A percentile compares a stretch with the other conserved stretches of the same genome.
Conservation (phyloP, 1,140 invertebrate genomes). For the Drosophila melanica region DNA sequence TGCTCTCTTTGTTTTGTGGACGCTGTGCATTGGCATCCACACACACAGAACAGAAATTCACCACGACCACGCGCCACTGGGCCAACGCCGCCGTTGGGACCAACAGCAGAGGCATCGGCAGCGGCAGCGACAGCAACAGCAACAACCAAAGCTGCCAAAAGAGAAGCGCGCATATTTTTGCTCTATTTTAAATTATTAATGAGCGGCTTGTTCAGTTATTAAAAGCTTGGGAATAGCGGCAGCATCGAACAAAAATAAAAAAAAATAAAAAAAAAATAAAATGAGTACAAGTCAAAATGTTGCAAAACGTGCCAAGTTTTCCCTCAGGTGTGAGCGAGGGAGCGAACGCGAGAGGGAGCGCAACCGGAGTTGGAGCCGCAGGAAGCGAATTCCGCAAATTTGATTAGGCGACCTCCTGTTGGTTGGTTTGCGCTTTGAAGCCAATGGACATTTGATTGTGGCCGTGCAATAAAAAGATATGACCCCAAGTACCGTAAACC, state of each 20-base stretch:
- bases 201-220: slow-evolving; percentile 82
- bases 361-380: slow-evolving; percentile 16
- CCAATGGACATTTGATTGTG: slow-evolving; percentile 46
- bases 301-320: slow-evolving; percentile 26
- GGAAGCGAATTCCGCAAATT: slow-evolving; percentile 59
- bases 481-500: slow-evolving; percentile 35
- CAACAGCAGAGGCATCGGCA: slow-evolving; percentile 6
- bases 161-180: slow-evolving; percentile 68
- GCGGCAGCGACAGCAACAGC: neutral
- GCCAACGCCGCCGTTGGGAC: slow-evolving; percentile 31
- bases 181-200: slow-evolving; percentile 82
- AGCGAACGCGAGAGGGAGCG: neutral
- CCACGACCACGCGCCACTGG: slow-evolving; percentile 53
- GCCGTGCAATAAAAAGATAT: slow-evolving; percentile 41
- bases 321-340: slow-evolving; percentile 13
- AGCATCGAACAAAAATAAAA: slow-evolving; percentile 13
- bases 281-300: slow-evolving; percentile 19
- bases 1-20: slow-evolving; percentile 15
- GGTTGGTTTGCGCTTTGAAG: neutral
- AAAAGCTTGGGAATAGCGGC: slow-evolving; percentile 76
- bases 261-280: neutral
- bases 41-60: slow-evolving; percentile 40
- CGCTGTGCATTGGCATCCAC: slow-evolving; percentile 42
- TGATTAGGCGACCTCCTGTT: slow-evolving; percentile 63
- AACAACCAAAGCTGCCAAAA: slow-evolving; percentile 19